A percentile compares a stretch with the other conserved stretches of the same genome.
These are phyloP conservation scores for Chymomyza caudatula DNA, from an alignment of 2,888 invertebrate species.

Conservation along the genomic window DNA sequence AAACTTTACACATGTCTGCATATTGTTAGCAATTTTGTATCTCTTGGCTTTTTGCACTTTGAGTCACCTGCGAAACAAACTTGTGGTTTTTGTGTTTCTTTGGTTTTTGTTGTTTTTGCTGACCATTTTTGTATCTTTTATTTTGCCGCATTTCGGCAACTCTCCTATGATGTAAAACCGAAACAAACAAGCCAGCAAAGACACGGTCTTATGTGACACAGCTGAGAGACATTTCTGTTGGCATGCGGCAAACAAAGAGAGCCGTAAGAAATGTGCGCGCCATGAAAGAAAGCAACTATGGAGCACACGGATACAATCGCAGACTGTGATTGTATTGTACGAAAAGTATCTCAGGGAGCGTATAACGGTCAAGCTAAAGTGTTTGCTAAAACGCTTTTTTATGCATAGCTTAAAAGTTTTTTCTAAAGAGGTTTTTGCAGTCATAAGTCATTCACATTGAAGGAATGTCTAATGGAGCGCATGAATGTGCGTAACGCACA, in stretches of 20 bases:
- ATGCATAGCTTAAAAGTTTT: neutral
- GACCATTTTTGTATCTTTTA: neutral
- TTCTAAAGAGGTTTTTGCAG: neutral
- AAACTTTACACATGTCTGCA: neutral
- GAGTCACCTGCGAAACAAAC: constrained; percentile 9
- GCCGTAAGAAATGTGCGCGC: neutral
- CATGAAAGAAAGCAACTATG: constrained; percentile 18
- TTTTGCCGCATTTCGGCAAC: neutral
- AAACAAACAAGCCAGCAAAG: constrained; percentile 6
- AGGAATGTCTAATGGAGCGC: neutral
- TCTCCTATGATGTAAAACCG: constrained; percentile 13
- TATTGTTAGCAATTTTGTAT: neutral
- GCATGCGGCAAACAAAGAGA: neutral
- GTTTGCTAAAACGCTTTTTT: constrained; percentile 3
- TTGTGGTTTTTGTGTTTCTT: neutral
- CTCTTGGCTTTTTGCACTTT: constrained; percentile 1
- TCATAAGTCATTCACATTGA: neutral
- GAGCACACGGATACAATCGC: constrained; percentile 1
- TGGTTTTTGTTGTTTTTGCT: neutral
- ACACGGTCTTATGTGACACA: constrained; percentile 1
- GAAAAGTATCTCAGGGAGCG: neutral
- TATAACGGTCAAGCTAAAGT: neutral
- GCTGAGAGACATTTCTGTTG: neutral
- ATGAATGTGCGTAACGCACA: neutral
- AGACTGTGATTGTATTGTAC: neutral